Base-by-base conservation (phyloP, 1,140 invertebrate genomes). In the Aethina tumida region DNA sequence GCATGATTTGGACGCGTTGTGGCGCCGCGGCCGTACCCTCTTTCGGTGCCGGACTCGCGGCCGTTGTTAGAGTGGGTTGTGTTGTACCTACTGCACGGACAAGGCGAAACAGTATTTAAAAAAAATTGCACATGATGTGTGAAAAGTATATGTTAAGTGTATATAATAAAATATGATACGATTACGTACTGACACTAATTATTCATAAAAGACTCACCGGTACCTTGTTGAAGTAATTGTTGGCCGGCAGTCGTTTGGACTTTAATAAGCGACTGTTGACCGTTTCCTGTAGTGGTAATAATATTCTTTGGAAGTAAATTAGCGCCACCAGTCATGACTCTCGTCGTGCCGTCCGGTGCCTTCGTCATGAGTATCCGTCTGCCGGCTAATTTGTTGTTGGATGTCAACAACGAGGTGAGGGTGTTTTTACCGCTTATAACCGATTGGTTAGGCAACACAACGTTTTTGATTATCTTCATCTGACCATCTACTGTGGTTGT, bases 1-100 rank as follows among this genome's bases (percentile, higher is more conserved):
- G 79, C 45, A 92, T 79, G 39, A 96, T 90, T 68, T 94, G 90
- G 17, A 97, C 83, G 58, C 86, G 83, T 56, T 88, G 83, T 35
- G 73, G 77, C 7, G 63, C 63, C n/a, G 68, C 69, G 0, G 70
- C 63, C 18, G 49, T 24, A 26, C 60, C 62, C 24, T 61, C 58
- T 17, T 55, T 56, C 7, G 50, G 35, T 33, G 49, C 46, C 17
- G 49, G 30, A 35, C 56, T 54, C 7, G 51, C 47, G 6, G 54
- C 24, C 38, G 65, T 56, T 34, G 62, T 35, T 24, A 55, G 39
- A 2, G 54, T 32, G 9, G 47, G 8, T 17, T 32, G 10, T n/a
- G n/a, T n/a, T n/a, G n/a, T n/a, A n/a, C n/a, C n/a, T n/a, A n/a
- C n/a, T n/a, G n/a, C n/a, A 24, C 22, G n/a, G 22, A 24, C 6